Evolutionary conservation across 2,888 invertebrate species (phyloP).

Genomic region (Digitonthophagus gazella): DNA sequence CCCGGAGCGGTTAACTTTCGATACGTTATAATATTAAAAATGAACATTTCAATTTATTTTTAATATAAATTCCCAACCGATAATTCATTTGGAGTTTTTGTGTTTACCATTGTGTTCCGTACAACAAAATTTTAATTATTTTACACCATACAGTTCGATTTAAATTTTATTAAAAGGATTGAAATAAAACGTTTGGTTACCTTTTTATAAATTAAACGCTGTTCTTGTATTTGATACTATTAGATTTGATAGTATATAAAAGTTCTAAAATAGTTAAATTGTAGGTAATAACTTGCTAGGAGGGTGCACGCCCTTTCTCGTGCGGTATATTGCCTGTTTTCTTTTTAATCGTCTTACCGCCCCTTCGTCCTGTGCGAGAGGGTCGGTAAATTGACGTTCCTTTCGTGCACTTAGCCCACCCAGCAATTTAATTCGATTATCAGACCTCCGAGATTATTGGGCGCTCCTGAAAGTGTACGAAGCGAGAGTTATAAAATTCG

Average conservation of each 20-base stretch:
- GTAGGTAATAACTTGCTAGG: not conserved
- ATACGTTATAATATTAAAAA: not conserved
- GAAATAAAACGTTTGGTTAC: no score
- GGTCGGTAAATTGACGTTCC: not conserved
- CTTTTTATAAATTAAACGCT: no score
- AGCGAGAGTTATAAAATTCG: not conserved
- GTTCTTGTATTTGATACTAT: no score
- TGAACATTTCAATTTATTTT: not conserved
- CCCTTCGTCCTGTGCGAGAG: not conserved
- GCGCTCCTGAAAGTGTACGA: not conserved
- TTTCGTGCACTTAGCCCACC: not conserved
- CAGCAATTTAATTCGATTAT: slow-evolving; percentile 15
- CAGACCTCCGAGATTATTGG: slow-evolving; percentile 4
- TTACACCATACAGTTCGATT: not conserved
- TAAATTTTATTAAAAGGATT: no score
- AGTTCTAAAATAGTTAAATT: not conserved
- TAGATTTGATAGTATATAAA: not conserved
- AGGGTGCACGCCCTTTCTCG: not conserved
- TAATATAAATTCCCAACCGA: not conserved
- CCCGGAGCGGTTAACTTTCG: not conserved
- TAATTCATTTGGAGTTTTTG: not conserved
- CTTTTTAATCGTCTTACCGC: not conserved
- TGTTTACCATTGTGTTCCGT: not conserved
- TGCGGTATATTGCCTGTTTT: not conserved
- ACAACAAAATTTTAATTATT: not conserved